Evolutionary conservation across 2,113 vertebrate genomes (phyloP), one percentile per base, ranked within the genome.

Genomic region (Nettapus auritus): DNA sequence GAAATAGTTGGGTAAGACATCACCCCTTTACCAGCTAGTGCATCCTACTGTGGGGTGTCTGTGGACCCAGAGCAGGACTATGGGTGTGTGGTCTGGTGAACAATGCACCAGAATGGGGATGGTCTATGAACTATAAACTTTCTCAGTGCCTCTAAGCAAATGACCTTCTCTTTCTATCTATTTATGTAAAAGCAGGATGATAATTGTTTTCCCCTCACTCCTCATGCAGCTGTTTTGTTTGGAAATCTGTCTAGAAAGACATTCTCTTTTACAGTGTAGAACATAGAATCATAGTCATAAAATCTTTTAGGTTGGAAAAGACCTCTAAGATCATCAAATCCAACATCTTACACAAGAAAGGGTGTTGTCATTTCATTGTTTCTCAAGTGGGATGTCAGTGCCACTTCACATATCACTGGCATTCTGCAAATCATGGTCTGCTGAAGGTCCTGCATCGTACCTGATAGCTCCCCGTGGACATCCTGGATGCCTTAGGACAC

Each of bases 211-310:
- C 3, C 16, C 9, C 11, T 88, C 56, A 69, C 48, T 36, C 5
- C 29, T 77, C 0, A 0, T 44, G 34, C 16, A 34, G 13, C 8
- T 73, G 28, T 57, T 93, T 80, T 80, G 21, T 13, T 73, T 56
- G 1, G 11, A 71, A 67, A 4, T 36, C 13, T 80, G n/a, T 73
- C 28, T 63, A n/a, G 36, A n/a, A 69, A 88, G 8, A 22, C 8
- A 14, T 0, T 2, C 5, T 59, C 57, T 91, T 16, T 64, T 17
- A 36, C 48, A 46, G 29, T 1, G 0, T 19, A 13, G 50, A 62
- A 36, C 20, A 10, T 20, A 46, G 46, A 46, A 46, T 13, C 22
- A 50, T 50, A 50, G 48, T 25, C 48, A 50, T 50, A 25, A 23
- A 50, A 50, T 50, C 48, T 22, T 50, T 50, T 25, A 50, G 48